phyloP scores from a whole-genome alignment of 2,113 vertebrate species.

The Saimiri boliviensis region DNA sequence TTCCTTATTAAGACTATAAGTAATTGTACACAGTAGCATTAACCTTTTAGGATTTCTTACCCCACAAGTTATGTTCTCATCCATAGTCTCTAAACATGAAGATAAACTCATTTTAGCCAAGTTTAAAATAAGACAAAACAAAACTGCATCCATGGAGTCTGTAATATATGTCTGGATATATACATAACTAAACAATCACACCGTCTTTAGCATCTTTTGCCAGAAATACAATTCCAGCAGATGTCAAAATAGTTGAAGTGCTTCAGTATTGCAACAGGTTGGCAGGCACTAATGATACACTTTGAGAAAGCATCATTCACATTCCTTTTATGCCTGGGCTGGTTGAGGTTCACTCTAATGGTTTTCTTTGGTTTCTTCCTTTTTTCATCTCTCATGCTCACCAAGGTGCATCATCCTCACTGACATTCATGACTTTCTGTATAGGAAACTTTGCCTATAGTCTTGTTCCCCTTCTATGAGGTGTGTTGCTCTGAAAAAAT shows the following conservation, averaged over 20 bases:
- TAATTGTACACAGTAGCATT: background rate
- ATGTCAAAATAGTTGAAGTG: background rate
- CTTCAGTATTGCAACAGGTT: background rate
- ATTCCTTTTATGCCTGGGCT: background rate
- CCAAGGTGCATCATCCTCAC: background rate
- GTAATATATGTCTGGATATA: background rate
- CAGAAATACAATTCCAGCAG: background rate
- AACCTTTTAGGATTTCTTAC: background rate
- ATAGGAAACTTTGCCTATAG: background rate
- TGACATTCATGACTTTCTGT: background rate
- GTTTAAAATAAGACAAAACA: background rate
- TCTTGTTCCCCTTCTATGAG: background rate
- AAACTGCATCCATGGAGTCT: background rate
- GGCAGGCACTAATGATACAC: background rate
- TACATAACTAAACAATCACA: background rate
- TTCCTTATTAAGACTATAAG: background rate
- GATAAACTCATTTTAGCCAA: conserved; percentile 3
- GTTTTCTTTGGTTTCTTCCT: background rate
- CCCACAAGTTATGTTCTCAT: background rate
- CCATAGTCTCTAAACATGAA: background rate
- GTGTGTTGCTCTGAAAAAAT: background rate
- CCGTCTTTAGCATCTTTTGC: background rate
- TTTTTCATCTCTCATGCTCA: background rate
- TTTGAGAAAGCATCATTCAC: background rate
- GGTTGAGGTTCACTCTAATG: background rate